Base-by-base conservation (phyloP, 2,888 invertebrate species). In the Harpagoxenus sublaevis region DNA sequence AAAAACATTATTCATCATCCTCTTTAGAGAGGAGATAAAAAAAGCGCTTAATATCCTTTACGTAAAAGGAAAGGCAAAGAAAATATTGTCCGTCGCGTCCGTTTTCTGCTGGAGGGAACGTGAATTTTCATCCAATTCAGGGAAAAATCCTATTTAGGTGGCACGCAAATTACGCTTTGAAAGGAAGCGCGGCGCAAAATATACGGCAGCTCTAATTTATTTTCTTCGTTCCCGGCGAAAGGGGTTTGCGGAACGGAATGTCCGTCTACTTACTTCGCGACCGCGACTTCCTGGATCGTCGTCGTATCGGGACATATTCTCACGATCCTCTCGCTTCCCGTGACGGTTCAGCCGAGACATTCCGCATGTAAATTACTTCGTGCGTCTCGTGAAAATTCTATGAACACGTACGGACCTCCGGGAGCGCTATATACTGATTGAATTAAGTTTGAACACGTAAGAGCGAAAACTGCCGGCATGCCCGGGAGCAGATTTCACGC, bases 101-200 rank as follows among this genome's bases (percentile, higher is more conserved):
- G 35, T 48, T 10, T 51, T 71, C 10, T 23, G 28, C 60, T n/a
- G 48, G 3, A 35, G 71, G 35, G 48, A 51, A 6, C 48, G 10
- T 71, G 48, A 62, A 71, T 81, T 82, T 63, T 18, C 51, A 68
- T 55, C 39, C 57, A 51, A 55, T 45, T 12, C 48, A 28, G n/a
- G n/a, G 39, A 68, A 62, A 39, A 81, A 81, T 62, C 60, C 39
- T 81, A 71, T 71, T 73, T 73, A 62, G 68, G 88, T 81, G 81
- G 90, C 86, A 88, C 84, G 89, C 87, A 90, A 90, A 91, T 91
- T 89, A 86, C 87, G 88, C 87, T 89, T 91, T 89, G 88, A 88
- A 89, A 89, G 86, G 84, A 42, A 62, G 66, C 42, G 6, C 23
- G 65, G 48, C 82, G 53, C 68, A 75, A 87, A 55, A 70, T 78